These are phyloP conservation scores for Catharus fuscescens DNA, from an alignment of 2,113 vertebrate species.

Conservation along the genomic window DNA sequence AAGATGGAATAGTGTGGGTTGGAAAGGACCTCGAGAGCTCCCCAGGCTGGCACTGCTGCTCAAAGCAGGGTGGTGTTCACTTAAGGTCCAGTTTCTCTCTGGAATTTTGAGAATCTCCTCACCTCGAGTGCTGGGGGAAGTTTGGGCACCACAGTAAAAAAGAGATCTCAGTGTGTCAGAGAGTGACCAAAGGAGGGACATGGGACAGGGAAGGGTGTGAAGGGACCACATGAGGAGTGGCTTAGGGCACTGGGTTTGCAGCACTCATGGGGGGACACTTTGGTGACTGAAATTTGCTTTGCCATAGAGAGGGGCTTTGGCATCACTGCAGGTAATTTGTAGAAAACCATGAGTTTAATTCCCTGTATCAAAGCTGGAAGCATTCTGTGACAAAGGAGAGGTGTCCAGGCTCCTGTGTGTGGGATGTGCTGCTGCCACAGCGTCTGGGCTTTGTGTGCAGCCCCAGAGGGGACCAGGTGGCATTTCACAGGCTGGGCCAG, in stretches of 20 bases:
- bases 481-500: not conserved
- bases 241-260: not conserved
- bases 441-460: fast-evolving
- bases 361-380: not conserved
- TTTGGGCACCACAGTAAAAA: not conserved
- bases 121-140: not conserved
- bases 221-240: not conserved
- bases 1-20: not conserved
- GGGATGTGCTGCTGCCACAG: not conserved
- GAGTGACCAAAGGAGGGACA: not conserved
- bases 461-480: not conserved
- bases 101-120: not conserved
- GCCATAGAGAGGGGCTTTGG: not conserved
- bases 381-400: not conserved
- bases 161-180: not conserved
- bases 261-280: not conserved
- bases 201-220: not conserved
- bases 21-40: not conserved
- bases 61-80: not conserved
- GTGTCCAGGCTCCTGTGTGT: fast-evolving
- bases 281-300: not conserved
- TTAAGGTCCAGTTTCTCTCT: not conserved
- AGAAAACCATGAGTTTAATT: not conserved
- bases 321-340: fast-evolving
- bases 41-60: not conserved